Base-by-base conservation (phyloP, 2,888 invertebrate genomes). In the Archips crataeganus region DNA sequence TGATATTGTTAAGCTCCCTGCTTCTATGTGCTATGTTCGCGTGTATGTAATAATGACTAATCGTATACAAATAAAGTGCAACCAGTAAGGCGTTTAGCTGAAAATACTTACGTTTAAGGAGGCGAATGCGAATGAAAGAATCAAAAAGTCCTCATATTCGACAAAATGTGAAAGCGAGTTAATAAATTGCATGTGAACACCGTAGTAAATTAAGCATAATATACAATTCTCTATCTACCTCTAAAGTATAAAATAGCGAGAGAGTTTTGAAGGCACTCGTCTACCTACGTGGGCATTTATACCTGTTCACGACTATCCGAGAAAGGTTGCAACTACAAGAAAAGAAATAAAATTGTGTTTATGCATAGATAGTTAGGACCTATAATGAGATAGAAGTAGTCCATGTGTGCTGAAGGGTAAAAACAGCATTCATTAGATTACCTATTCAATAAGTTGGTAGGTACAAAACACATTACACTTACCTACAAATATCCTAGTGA, bases 261-360 rank as follows among this genome's bases (percentile, higher is more conserved):
- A 77, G 74, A 82, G 79, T 77, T 75, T 79, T 78, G 78, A 86
- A 87, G 84, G 84, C 86, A 85, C 84, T 87, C 82, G 78, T 86
- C 88, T 91, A 93, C 88, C 91, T 88, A 90, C 85, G 81, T 85
- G 86, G 81, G 81, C 79, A 81, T 84, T 87, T 87, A 87, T 94
- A 94, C 94, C 94, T 94, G 94, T 87, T 94, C 91, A 86, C 94
- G 92, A 91, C 94, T 94, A 92, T 94, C 94, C 94, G 94, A 94
- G 87, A 90, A 94, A 87, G 94, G 94, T 91, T 93, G 93, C 90
- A 94, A 93, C 94, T 94, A 94, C 93, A 94, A 92, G 90, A 88
- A 91, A 89, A 57, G 32, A 92, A 90, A 88, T 86, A 89, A 80
- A 84, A 77, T 77, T 67, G 82, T 84, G 81, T 87, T 87, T 87